Evolutionary conservation across 2,888 invertebrate species (phyloP).

Genomic region (Quadroppia sp.): DNA sequence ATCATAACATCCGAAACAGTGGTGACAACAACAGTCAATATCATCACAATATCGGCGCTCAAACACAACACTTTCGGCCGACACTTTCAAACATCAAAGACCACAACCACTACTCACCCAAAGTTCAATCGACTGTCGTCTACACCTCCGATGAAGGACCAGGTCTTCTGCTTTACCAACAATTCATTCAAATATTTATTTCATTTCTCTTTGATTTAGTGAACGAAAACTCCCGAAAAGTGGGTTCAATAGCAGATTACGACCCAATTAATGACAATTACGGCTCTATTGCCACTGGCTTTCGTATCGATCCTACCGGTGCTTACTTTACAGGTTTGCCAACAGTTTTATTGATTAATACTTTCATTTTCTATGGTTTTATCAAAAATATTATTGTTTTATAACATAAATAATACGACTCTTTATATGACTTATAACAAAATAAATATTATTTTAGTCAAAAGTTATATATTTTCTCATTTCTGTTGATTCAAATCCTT

Average conservation of each 20-base stretch:
- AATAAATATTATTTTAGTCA: no score
- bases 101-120: conserved; percentile 43
- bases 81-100: not conserved
- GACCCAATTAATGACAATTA: conserved; percentile 88
- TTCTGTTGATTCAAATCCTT: no score
- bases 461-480: no score
- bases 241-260: conserved; percentile 89
- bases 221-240: conserved; percentile 58
- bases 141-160: conserved; percentile 72
- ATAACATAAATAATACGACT: no score
- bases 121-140: conserved; percentile 65
- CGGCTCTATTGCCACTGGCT: conserved; percentile 61
- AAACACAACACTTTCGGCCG: not conserved
- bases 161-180: conserved; percentile 54
- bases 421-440: no score
- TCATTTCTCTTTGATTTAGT: conserved; percentile 16
- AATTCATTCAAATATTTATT: not conserved
- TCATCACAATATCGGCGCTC: conserved; percentile 7
- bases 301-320: conserved; percentile 5
- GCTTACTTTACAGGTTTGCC: conserved; percentile 11
- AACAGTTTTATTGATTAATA: not conserved
- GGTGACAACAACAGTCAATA: conserved; percentile 8
- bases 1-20: conserved; percentile 28
- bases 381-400: not conserved
- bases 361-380: not conserved